phyloP scores from a whole-genome alignment of 1,140 invertebrate species.

The Mamestra configurata region DNA sequence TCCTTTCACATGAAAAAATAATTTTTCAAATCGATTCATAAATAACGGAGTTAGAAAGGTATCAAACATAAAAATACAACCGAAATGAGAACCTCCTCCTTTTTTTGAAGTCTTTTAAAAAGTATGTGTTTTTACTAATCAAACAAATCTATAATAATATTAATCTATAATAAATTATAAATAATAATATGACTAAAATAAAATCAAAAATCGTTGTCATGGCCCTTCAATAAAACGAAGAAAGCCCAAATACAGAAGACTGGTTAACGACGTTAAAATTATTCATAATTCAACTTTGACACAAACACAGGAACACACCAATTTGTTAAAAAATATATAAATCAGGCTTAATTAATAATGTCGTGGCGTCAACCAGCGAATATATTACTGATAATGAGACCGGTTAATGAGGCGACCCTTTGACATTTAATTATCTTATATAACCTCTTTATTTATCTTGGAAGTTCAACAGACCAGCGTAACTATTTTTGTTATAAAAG shows the following conservation, averaged over 20 bases:
- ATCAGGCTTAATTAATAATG: conserved; percentile 33
- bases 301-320: background rate
- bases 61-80: too few species aligned
- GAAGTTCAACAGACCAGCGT: background rate
- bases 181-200: background rate
- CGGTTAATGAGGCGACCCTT: conserved; percentile 22
- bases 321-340: conserved; percentile 33
- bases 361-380: conserved; percentile 7
- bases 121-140: too few species aligned
- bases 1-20: too few species aligned
- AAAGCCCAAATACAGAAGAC: background rate
- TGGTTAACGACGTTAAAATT: background rate
- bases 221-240: background rate
- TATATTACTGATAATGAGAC: conserved; percentile 35
- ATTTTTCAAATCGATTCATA: too few species aligned
- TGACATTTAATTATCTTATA: conserved; percentile 9
- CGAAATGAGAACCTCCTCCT: too few species aligned
- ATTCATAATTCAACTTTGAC: background rate
- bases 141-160: too few species aligned
- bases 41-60: too few species aligned
- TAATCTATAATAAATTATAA: background rate
- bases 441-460: conserved; percentile 1
- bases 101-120: too few species aligned
- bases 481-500: background rate
- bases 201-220: background rate